Evolutionary conservation across 2,113 vertebrate species (phyloP), one percentile per base, ranked within the genome.

Genomic region (Phalacrocorax brasilianus): DNA sequence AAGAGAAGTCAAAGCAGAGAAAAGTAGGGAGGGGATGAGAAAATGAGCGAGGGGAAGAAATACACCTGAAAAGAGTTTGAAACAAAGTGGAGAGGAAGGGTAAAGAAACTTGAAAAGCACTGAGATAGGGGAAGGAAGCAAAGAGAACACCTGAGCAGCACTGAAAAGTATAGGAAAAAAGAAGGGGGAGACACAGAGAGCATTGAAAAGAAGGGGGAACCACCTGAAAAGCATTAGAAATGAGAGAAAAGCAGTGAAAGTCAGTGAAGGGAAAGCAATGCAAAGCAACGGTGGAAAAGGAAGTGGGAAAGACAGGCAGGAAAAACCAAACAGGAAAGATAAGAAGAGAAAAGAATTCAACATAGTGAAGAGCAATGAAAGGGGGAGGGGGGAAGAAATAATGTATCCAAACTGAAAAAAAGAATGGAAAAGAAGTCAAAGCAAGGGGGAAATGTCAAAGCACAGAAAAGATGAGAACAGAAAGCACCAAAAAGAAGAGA

Each of bases 391-490:
- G 2, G 53, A 11, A 15, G 44, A 24, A 55, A 72, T 5, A 67
- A 65, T 32, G 26, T 66, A 55, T 38, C 50, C 89, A 81, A 76
- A 53, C 5, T 24, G 14, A 26, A 23, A 45, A 56, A 32, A 33
- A 44, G 15, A 68, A 77, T 50, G 24, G 24, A 45, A 72, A 30
- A 71, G 16, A 80, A 73, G 14, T 53, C 20, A 66, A 73, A 52
- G 45, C 13, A 90, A 59, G 7, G 6, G 8, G 6, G 7, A 1
- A 14, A 62, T 44, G 17, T 26, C 16, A 65, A 62, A 62, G 17
- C 11, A 67, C 33, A 19, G 20, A 1, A 61, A 62, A 63, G 15
- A 17, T 44, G 8, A 12, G 12, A 62, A 35, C 0, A 0, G 19
- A 83, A 76, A 89, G 12, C 8, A 63, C 5, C 53, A 47, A 35